A percentile compares a stretch with the other conserved stretches of the same genome.
phyloP scores from a whole-genome alignment of 2,797 vertebrate genomes.

The Clamator glandarius region DNA sequence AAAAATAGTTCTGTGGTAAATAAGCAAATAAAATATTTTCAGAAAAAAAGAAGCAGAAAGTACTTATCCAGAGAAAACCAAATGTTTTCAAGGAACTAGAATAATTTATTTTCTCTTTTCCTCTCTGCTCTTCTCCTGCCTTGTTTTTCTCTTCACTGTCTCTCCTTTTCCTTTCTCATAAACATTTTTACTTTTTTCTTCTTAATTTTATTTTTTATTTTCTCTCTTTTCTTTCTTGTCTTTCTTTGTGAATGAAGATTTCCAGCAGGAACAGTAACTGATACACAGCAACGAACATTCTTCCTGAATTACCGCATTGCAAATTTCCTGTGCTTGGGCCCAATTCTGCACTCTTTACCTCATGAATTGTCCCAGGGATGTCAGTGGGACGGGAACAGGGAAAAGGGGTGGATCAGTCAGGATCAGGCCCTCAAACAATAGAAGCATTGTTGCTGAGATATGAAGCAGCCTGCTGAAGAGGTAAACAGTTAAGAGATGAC shows the following conservation, averaged over 20 bases:
- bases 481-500: constrained; percentile 77
- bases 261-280: constrained; percentile 27
- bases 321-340: constrained; percentile 58
- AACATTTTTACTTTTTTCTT: neutral
- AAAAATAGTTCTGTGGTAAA: neutral
- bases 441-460: constrained; percentile 42
- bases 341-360: constrained; percentile 7
- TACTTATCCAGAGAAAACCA: neutral
- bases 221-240: neutral
- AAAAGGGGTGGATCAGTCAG: constrained; percentile 19
- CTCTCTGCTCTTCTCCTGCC: too few relatives aligned
- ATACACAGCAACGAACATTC: constrained; percentile 31
- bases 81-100: neutral
- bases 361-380: neutral
- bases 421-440: constrained; percentile 68
- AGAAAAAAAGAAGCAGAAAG: neutral
- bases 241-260: constrained; percentile 41
- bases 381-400: neutral
- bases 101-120: neutral
- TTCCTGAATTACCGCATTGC: constrained; percentile 44
- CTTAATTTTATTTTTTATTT: neutral
- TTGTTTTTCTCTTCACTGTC: fast-evolving
- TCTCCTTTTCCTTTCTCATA: neutral
- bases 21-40: neutral
- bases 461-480: constrained; percentile 63